Conservation (phyloP, 2,888 invertebrate genomes). For the Pachymerium ferrugineum region DNA sequence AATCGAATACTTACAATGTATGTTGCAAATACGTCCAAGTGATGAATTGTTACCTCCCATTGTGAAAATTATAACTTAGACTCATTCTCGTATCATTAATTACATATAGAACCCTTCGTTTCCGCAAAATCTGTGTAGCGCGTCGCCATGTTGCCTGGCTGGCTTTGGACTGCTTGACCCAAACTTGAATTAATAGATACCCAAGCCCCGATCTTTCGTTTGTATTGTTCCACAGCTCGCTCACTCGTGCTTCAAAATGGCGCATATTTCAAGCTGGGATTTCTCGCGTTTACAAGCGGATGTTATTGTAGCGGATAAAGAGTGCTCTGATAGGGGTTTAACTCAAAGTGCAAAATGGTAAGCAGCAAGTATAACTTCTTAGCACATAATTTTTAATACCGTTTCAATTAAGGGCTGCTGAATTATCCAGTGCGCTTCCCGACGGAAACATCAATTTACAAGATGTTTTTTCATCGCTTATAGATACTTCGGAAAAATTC, state of each 20-base stretch:
- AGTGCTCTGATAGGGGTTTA: slow-evolving; percentile 74
- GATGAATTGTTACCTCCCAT: not conserved
- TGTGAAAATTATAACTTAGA: not conserved
- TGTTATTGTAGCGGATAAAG: slow-evolving; percentile 59
- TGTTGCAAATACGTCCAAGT: not conserved
- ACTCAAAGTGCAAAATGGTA: slow-evolving; percentile 77
- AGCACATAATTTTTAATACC: not conserved
- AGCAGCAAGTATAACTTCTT: not conserved
- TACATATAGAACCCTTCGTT: not conserved
- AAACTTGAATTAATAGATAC: too few species aligned
- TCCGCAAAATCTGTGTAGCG: not conserved
- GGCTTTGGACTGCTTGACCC: too few species aligned
- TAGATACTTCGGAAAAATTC: slow-evolving; percentile 43
- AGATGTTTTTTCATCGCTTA: slow-evolving; percentile 38
- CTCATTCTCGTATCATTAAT: not conserved
- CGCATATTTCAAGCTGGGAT: slow-evolving; percentile 44
- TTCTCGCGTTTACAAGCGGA: slow-evolving; percentile 61
- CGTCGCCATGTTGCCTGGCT: not conserved
- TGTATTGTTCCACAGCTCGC: too few species aligned
- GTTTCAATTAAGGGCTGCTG: slow-evolving; percentile 59
- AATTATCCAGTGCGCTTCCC: slow-evolving; percentile 70
- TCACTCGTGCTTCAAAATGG: too few species aligned
- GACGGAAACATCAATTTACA: slow-evolving; percentile 55
- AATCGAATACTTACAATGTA: not conserved
- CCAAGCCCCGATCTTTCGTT: too few species aligned